These are phyloP conservation scores for Channa striata DNA, from an alignment of 2,797 vertebrate species.

Conservation along the genomic window DNA sequence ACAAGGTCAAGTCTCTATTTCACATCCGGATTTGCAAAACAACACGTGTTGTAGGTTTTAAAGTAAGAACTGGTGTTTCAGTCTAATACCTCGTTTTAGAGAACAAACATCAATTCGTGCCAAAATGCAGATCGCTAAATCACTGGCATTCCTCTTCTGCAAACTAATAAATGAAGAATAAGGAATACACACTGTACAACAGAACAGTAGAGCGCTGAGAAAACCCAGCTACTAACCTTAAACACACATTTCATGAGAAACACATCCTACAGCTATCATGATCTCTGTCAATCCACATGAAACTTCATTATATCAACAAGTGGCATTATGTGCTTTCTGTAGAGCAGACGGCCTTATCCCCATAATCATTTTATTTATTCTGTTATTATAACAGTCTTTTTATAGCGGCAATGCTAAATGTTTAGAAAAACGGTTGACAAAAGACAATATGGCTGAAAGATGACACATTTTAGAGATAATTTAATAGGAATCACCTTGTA, in stretches of 20 bases:
- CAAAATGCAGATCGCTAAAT: slow-evolving; percentile 5
- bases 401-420: not conserved
- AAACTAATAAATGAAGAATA: slow-evolving; percentile 7
- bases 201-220: slow-evolving; percentile 30
- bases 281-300: not conserved
- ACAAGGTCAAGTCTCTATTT: not conserved
- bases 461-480: not conserved
- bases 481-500: not conserved
- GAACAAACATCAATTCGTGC: not conserved
- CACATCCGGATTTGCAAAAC: not conserved
- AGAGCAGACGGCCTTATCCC: slow-evolving; percentile 1
- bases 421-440: not conserved
- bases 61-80: not conserved
- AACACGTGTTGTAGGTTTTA: slow-evolving; percentile 21
- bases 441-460: not conserved
- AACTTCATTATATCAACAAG: slow-evolving; percentile 12
- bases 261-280: not conserved
- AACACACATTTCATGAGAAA: slow-evolving; percentile 8
- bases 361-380: not conserved
- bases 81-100: not conserved
- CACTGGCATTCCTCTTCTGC: not conserved
- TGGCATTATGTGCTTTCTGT: not conserved
- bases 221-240: not conserved
- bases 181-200: slow-evolving; percentile 7
- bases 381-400: slow-evolving; percentile 2